phyloP scores from a whole-genome alignment of 2,797 vertebrate genomes.

The Cichlasoma orientale region DNA sequence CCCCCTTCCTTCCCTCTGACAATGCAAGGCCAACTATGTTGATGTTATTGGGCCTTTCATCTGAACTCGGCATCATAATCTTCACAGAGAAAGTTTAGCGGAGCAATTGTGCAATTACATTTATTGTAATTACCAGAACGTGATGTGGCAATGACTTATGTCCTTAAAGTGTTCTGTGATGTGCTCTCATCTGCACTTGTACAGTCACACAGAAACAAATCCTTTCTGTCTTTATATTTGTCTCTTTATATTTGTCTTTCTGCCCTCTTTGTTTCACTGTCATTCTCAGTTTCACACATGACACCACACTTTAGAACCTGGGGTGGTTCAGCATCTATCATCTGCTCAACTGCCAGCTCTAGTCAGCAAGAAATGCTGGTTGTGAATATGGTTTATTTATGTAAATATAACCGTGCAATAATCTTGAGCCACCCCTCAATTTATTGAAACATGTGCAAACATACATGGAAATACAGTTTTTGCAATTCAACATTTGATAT shows the following conservation, averaged over 20 bases:
- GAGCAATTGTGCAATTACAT: slow-evolving; percentile 66
- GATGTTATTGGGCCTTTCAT: slow-evolving; percentile 77
- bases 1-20: slow-evolving; percentile 53
- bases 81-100: slow-evolving; percentile 65
- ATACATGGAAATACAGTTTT: not conserved
- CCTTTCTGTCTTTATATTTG: not conserved
- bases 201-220: slow-evolving; percentile 1
- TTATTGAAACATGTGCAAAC: not conserved
- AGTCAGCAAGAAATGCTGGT: not conserved
- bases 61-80: slow-evolving; percentile 66
- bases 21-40: slow-evolving; percentile 77
- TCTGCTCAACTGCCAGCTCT: not conserved
- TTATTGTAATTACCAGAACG: slow-evolving; percentile 66
- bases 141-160: slow-evolving; percentile 41
- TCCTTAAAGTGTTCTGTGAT: slow-evolving; percentile 24
- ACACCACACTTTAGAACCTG: not conserved
- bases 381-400: not conserved
- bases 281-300: not conserved
- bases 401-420: not conserved
- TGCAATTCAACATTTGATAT: no score
- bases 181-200: slow-evolving; percentile 10
- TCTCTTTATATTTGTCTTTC: not conserved
- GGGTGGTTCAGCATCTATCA: not conserved
- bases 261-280: slow-evolving; percentile 3
- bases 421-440: not conserved